A percentile compares a stretch with the other conserved stretches of the same genome.
Evolutionary conservation across 2,888 invertebrate species (phyloP).

Genomic region (Odontocolon sp.): DNA sequence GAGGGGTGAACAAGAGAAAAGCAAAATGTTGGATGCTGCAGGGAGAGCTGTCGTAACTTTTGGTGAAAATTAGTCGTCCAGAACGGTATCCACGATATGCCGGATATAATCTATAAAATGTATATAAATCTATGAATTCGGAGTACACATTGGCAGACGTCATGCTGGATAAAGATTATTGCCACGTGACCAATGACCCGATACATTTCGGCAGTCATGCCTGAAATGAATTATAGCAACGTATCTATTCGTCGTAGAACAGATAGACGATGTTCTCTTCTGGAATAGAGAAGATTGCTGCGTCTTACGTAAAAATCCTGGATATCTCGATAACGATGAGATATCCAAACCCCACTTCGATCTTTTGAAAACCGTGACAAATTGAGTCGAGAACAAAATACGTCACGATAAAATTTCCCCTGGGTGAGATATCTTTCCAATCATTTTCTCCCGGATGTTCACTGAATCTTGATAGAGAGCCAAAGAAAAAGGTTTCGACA

Average conservation of each 20-base stretch:
- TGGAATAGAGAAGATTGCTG: constrained; percentile 15
- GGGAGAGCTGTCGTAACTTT: constrained; percentile 32
- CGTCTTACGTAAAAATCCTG: neutral
- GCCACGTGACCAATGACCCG: constrained; percentile 25
- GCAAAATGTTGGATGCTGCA: neutral
- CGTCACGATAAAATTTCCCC: constrained; percentile 27
- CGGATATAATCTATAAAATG: neutral
- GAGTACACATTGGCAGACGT: neutral
- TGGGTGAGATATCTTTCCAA: constrained; percentile 26
- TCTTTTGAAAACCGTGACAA: constrained; percentile 69
- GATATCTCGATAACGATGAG: constrained; percentile 13
- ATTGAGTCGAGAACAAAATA: constrained; percentile 59
- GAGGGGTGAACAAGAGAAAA: constrained; percentile 8
- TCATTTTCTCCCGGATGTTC: constrained; percentile 22
- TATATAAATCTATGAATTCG: constrained; percentile 2
- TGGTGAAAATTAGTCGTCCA: constrained; percentile 28
- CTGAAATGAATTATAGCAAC: constrained; percentile 25
- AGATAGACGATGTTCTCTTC: constrained; percentile 12
- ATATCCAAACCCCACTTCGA: constrained; percentile 15
- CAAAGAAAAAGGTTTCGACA: neutral
- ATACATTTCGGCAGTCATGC: constrained; percentile 27
- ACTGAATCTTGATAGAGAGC: constrained; percentile 5
- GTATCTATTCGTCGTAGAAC: constrained; percentile 1
- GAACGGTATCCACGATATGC: constrained; percentile 24
- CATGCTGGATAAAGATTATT: constrained; percentile 30